These are phyloP conservation scores for Acanthoscelides obtectus DNA, from an alignment of 2,888 invertebrate genomes.

Conservation along the genomic window DNA sequence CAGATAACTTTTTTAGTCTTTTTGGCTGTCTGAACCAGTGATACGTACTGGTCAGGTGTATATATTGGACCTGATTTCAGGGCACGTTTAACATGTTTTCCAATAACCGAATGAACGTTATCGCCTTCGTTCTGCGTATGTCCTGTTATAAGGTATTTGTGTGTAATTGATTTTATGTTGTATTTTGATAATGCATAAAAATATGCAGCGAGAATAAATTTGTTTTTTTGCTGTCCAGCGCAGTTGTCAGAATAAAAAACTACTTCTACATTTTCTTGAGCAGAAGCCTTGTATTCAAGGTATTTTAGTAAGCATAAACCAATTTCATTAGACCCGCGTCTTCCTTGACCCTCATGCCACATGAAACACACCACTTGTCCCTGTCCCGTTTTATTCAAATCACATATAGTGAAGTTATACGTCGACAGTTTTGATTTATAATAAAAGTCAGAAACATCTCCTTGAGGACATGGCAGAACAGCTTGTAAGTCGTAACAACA, in stretches of 20 bases:
- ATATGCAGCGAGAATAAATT: conserved; percentile 21
- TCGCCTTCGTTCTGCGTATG: conserved; percentile 18
- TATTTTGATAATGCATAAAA: conserved; percentile 14
- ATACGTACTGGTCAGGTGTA: conserved; percentile 12
- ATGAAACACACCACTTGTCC: conserved; percentile 28
- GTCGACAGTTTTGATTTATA: conserved; percentile 26
- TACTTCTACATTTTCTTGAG: conserved; percentile 17
- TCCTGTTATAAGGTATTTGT: conserved; percentile 16
- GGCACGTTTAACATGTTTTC: conserved; percentile 14
- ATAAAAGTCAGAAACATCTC: conserved; percentile 26
- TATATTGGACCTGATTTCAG: conserved; percentile 19
- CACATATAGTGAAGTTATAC: conserved; percentile 27
- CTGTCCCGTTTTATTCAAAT: conserved; percentile 12
- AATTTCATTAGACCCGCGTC: conserved; percentile 36
- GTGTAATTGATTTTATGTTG: conserved; percentile 15
- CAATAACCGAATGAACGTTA: conserved; percentile 15
- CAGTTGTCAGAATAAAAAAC: conserved; percentile 33
- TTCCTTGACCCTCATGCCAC: conserved; percentile 36
- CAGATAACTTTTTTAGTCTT: conserved; percentile 14
- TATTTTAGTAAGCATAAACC: conserved; percentile 36
- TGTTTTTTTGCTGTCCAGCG: conserved; percentile 22
- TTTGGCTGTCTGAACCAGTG: conserved; percentile 10
- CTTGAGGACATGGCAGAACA: conserved; percentile 25
- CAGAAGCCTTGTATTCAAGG: conserved; percentile 16
- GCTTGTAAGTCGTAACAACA: conserved; percentile 26